These are phyloP conservation scores for Campylomormyrus tamandua DNA, from an alignment of 2,113 vertebrate genomes.

Conservation along the genomic window DNA sequence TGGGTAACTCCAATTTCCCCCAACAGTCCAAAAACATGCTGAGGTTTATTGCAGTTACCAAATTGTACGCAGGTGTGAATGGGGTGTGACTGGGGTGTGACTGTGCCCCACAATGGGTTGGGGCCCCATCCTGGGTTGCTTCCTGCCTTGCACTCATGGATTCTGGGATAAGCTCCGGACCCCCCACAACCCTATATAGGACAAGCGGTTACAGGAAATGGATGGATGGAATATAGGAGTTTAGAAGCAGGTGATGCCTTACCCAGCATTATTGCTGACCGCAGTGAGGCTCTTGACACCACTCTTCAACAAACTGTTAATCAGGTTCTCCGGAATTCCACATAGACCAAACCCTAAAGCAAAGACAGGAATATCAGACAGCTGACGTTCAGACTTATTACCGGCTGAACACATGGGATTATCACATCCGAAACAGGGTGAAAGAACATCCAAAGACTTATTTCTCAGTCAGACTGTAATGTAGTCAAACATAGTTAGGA, in stretches of 20 bases:
- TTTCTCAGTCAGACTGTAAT: neutral
- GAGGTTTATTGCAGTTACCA: too few species aligned
- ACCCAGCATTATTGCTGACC: slow-evolving; percentile 98
- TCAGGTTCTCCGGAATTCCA: slow-evolving; percentile 96
- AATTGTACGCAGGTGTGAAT: too few species aligned
- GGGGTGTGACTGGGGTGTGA: too few species aligned
- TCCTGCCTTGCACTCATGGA: too few species aligned
- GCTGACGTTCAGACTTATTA: neutral
- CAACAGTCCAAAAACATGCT: too few species aligned
- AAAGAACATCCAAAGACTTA: neutral
- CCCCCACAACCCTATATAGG: too few species aligned
- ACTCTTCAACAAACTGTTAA: slow-evolving; percentile 82
- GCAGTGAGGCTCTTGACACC: slow-evolving; percentile 83
- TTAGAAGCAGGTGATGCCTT: slow-evolving; percentile 31
- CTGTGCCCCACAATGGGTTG: too few species aligned
- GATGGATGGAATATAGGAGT: too few species aligned
- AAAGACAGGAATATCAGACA: neutral
- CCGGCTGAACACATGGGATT: neutral
- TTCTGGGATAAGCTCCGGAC: too few species aligned
- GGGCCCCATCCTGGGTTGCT: too few species aligned
- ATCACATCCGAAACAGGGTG: neutral
- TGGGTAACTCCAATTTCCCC: too few species aligned
- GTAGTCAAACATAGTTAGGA: neutral
- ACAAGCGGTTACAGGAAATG: too few species aligned
- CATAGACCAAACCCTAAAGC: slow-evolving; percentile 85